phyloP scores from a whole-genome alignment of 1,140 invertebrate genomes.

The Neotoxoptera formosana region DNA sequence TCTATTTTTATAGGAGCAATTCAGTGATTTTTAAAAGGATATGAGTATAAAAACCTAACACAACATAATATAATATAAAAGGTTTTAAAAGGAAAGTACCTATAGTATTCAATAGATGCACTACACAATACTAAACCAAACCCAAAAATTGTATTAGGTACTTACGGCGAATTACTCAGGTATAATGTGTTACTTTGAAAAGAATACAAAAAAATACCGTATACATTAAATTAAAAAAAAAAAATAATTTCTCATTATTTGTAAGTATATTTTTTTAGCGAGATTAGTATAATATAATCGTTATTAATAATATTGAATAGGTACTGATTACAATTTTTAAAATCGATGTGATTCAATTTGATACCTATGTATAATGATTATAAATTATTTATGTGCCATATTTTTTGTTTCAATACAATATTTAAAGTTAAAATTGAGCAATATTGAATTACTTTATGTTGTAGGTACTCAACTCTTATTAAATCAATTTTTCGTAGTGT shows the following conservation, averaged over 20 bases:
- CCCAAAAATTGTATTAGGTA: conserved; percentile 5
- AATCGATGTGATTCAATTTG: background rate
- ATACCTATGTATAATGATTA: background rate
- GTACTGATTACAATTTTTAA: background rate
- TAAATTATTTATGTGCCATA: background rate
- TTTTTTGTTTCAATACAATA: background rate
- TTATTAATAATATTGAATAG: background rate
- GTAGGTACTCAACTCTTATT: background rate
- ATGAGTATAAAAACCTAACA: background rate
- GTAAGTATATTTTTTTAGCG: background rate
- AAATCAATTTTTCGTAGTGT: background rate
- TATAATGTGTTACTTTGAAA: background rate
- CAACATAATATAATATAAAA: background rate
- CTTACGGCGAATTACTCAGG: background rate
- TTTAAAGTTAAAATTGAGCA: background rate
- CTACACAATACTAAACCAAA: background rate
- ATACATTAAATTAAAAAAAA: background rate
- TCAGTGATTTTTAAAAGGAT: conserved; percentile 17
- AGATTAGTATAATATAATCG: background rate
- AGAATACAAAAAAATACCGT: background rate
- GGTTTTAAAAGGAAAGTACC: conserved; percentile 12
- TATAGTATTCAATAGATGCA: background rate
- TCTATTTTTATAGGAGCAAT: background rate
- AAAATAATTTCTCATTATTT: background rate
- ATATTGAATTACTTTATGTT: background rate